phyloP scores from a whole-genome alignment of 2,888 invertebrate genomes.

The Lochmaea crataegi region DNA sequence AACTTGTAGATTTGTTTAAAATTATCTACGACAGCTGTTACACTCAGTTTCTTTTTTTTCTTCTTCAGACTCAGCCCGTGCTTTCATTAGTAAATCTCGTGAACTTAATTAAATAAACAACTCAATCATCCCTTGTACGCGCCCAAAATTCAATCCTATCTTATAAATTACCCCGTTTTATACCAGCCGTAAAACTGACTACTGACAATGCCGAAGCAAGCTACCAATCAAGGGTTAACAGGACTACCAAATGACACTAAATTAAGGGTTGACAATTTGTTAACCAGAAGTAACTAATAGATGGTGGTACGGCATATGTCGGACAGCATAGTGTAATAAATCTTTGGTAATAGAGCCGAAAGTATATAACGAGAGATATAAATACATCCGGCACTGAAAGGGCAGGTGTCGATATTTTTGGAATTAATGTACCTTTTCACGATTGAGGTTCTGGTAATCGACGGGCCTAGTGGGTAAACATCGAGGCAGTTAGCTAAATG shows the following conservation, averaged over 20 bases:
- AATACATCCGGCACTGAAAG: conserved; percentile 34
- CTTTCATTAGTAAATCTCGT: conserved; percentile 17
- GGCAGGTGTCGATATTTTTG: conserved; percentile 50
- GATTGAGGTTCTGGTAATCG: conserved; percentile 50
- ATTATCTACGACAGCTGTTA: neutral
- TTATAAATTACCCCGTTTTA: conserved; percentile 38
- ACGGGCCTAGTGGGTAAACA: conserved; percentile 29
- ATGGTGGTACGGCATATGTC: conserved; percentile 45
- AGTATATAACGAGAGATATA: conserved; percentile 37
- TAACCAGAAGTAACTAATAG: conserved; percentile 44
- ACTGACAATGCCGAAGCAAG: conserved; percentile 34
- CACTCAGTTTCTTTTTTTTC: conserved; percentile 19
- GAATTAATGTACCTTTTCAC: conserved; percentile 52
- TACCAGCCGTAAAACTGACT: conserved; percentile 39
- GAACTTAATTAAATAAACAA: conserved; percentile 21
- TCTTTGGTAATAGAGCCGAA: conserved; percentile 36
- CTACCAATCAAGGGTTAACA: conserved; percentile 43
- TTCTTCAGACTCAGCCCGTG: conserved; percentile 7
- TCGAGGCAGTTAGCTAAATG: conserved; percentile 18
- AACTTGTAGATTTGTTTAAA: too few species aligned
- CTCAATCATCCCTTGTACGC: conserved; percentile 33
- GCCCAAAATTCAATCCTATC: conserved; percentile 13
- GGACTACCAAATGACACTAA: conserved; percentile 45
- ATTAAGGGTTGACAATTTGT: conserved; percentile 51
- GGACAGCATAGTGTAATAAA: conserved; percentile 38